phyloP scores from a whole-genome alignment of 2,797 vertebrate genomes.

The Pseudochirops cupreus region DNA sequence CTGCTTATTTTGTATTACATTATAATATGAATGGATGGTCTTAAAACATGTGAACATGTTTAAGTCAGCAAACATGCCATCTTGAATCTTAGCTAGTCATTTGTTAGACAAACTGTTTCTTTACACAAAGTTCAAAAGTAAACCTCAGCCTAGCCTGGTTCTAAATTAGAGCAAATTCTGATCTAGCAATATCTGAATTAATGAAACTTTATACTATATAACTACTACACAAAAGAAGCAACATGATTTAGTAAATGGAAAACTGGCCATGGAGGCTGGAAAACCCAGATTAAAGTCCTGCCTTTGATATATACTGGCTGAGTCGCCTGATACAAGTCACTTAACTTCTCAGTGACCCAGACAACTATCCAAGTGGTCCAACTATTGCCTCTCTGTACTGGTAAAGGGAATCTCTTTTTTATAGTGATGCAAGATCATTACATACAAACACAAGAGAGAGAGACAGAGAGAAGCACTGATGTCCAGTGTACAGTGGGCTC shows the following conservation, averaged over 20 bases:
- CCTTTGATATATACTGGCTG: background rate
- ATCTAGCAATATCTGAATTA: slow-evolving; percentile 14
- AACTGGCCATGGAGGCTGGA: background rate
- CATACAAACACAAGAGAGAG: background rate
- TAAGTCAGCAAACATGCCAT: slow-evolving; percentile 19
- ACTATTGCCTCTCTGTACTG: background rate
- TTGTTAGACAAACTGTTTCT: slow-evolving; percentile 4
- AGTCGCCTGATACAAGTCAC: background rate
- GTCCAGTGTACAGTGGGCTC: background rate
- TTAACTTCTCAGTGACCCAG: background rate
- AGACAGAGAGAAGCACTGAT: background rate
- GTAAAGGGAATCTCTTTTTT: background rate
- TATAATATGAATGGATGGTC: slow-evolving; percentile 23
- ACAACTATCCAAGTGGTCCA: background rate
- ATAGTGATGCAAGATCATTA: background rate
- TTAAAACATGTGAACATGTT: background rate
- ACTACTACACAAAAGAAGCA: background rate
- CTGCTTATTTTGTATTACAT: background rate
- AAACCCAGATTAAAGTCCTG: background rate
- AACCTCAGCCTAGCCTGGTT: background rate
- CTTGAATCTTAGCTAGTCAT: background rate
- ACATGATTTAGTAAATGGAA: background rate
- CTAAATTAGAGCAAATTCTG: background rate
- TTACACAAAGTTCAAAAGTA: background rate
- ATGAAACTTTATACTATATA: background rate